Conservation (phyloP, 2,113 vertebrate species). For the Scophthalmus maximus region DNA sequence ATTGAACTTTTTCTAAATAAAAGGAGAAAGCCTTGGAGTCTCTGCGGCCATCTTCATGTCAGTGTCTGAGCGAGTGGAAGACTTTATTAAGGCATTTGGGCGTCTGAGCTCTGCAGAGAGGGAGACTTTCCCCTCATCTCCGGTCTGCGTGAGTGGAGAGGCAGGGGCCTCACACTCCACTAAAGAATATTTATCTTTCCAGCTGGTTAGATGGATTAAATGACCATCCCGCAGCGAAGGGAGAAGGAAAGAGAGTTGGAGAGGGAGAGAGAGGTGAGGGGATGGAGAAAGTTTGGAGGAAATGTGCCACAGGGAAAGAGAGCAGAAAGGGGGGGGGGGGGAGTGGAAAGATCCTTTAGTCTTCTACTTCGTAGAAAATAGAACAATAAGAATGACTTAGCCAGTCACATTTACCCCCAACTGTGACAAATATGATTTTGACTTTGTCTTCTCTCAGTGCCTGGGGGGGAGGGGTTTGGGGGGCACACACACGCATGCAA, state of each 20-base stretch:
- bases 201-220: slow-evolving; percentile 82
- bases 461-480: slow-evolving; percentile 3
- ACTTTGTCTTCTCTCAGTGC: slow-evolving; percentile 59
- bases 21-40: slow-evolving; percentile 10
- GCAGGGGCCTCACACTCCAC: slow-evolving; percentile 77
- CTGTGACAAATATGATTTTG: slow-evolving; percentile 74
- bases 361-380: slow-evolving; percentile 55
- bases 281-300: slow-evolving; percentile 62
- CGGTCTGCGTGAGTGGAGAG: slow-evolving; percentile 72
- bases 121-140: slow-evolving; percentile 75
- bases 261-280: slow-evolving; percentile 30
- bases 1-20: slow-evolving; percentile 20
- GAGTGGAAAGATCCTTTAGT: slow-evolving; percentile 40
- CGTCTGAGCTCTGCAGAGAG: slow-evolving; percentile 55
- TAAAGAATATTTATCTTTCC: slow-evolving; percentile 84
- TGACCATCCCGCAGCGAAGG: slow-evolving; percentile 74
- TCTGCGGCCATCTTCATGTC: slow-evolving; percentile 51
- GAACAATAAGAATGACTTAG: slow-evolving; percentile 74
- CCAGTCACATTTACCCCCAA: slow-evolving; percentile 80
- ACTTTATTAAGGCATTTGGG: slow-evolving; percentile 65
- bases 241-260: slow-evolving; percentile 47
- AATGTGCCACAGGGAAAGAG: slow-evolving; percentile 48
- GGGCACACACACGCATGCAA: slow-evolving; percentile 49
- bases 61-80: slow-evolving; percentile 57
- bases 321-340: slow-evolving; percentile 29